These are phyloP conservation scores for Panthera leo DNA, from an alignment of 2,113 vertebrate genomes.

Conservation along the genomic window DNA sequence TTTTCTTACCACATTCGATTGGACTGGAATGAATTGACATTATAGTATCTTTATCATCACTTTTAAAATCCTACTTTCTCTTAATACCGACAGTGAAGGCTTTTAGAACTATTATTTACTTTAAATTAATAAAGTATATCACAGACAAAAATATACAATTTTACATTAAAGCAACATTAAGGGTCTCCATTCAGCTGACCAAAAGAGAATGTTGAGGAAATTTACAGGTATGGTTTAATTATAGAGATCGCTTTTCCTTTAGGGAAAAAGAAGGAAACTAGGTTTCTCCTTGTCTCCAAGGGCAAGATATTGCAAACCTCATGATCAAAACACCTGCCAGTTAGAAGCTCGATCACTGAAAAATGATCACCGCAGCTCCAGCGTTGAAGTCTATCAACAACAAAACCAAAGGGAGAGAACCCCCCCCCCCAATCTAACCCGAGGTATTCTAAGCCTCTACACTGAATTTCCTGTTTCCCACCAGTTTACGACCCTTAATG, in stretches of 20 bases:
- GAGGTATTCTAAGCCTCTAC: neutral
- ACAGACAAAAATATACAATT: slow-evolving; percentile 69
- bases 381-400: neutral
- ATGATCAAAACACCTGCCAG: slow-evolving; percentile 54
- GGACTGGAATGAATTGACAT: slow-evolving; percentile 65
- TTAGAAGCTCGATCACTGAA: slow-evolving; percentile 33
- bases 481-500: slow-evolving; percentile 54
- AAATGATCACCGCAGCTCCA: neutral
- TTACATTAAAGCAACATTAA: slow-evolving; percentile 72
- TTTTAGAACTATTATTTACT: slow-evolving; percentile 55
- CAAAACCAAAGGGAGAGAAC: neutral
- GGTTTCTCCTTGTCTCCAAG: neutral
- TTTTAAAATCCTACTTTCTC: slow-evolving; percentile 57
- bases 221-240: slow-evolving; percentile 4
- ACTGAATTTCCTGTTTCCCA: slow-evolving; percentile 59
- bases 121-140: slow-evolving; percentile 69
- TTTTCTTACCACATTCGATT: slow-evolving; percentile 63
- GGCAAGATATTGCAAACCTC: slow-evolving; percentile 22
- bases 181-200: neutral
- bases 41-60: slow-evolving; percentile 68
- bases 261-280: slow-evolving; percentile 28
- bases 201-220: slow-evolving; percentile 29
- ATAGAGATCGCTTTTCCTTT: slow-evolving; percentile 24
- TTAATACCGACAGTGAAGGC: slow-evolving; percentile 63
- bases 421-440: neutral